A percentile compares a stretch with the other conserved stretches of the same genome.
phyloP scores from a whole-genome alignment of 1,140 invertebrate species.

The Vollenhovia emeryi region DNA sequence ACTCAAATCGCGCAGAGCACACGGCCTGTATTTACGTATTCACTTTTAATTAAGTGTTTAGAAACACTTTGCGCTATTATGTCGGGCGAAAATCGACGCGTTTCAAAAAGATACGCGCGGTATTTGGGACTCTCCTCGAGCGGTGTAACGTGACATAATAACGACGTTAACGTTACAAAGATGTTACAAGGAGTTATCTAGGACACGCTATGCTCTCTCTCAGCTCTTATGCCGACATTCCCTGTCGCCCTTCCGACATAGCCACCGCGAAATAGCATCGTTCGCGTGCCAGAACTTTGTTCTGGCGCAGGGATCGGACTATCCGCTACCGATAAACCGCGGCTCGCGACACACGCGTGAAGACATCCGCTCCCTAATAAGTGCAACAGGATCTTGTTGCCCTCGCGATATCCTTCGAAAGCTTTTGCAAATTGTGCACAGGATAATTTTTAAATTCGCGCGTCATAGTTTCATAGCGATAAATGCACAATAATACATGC shows the following conservation, averaged over 20 bases:
- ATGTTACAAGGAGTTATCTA: constrained; percentile 56
- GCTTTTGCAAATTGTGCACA: not conserved
- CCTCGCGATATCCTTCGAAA: not conserved
- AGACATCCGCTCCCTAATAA: constrained; percentile 17
- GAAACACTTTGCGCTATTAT: not conserved
- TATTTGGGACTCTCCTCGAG: constrained; percentile 13
- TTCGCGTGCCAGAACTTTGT: constrained; percentile 55
- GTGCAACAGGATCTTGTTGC: not conserved
- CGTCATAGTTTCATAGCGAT: not conserved
- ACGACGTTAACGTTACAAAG: constrained; percentile 49
- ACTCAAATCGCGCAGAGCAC: not conserved
- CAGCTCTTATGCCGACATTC: constrained; percentile 46
- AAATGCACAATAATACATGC: not conserved
- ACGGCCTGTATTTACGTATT: not conserved
- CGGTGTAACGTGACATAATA: not conserved
- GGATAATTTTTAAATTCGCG: not conserved
- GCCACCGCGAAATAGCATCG: constrained; percentile 49
- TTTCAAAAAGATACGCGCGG: constrained; percentile 20
- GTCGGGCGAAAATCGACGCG: not conserved
- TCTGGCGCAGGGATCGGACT: constrained; percentile 9
- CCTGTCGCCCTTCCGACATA: constrained; percentile 36
- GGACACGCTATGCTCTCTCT: constrained; percentile 9
- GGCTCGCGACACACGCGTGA: not conserved
- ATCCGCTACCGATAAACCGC: constrained; percentile 28
- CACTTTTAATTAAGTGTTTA: not conserved